Conservation (phyloP, 2,797 vertebrate species). For the Phrynocephalus vlangalii region DNA sequence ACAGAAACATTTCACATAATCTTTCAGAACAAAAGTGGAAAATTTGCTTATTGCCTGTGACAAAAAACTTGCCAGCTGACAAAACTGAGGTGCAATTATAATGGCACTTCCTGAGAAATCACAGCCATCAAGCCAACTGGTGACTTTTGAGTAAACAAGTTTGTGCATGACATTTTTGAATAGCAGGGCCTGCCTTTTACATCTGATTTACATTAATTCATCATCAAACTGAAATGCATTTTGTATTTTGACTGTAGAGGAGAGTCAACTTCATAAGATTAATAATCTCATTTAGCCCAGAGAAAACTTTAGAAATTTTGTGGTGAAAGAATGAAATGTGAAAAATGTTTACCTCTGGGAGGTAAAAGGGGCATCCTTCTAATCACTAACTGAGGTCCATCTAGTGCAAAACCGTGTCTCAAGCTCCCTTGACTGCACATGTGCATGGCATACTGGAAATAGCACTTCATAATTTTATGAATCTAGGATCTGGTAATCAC, state of each 20-base stretch:
- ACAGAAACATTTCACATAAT: constrained; percentile 58
- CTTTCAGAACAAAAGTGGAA: constrained; percentile 42
- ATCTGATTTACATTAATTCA: constrained; percentile 46
- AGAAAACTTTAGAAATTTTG: too few relatives aligned
- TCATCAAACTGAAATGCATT: constrained; percentile 27
- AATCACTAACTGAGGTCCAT: too few relatives aligned
- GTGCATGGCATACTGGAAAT: too few relatives aligned
- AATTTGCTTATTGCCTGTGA: constrained; percentile 56
- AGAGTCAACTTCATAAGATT: not conserved
- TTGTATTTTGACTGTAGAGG: constrained; percentile 17
- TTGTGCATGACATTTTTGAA: constrained; percentile 43
- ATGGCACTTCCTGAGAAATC: not conserved
- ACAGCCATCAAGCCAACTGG: not conserved
- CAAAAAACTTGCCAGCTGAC: constrained; percentile 59
- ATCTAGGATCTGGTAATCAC: too few relatives aligned
- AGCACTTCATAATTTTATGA: too few relatives aligned
- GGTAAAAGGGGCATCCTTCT: too few relatives aligned
- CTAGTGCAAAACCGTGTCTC: too few relatives aligned
- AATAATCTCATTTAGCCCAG: too few relatives aligned
- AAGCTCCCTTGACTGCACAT: too few relatives aligned
- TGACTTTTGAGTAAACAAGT: not conserved
- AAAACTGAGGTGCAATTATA: constrained; percentile 25
- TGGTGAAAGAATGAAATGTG: too few relatives aligned
- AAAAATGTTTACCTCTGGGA: too few relatives aligned
- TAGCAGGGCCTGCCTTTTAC: constrained; percentile 43